Base-by-base conservation (phyloP, 2,888 invertebrate genomes). In the Meandrusa payeni region DNA sequence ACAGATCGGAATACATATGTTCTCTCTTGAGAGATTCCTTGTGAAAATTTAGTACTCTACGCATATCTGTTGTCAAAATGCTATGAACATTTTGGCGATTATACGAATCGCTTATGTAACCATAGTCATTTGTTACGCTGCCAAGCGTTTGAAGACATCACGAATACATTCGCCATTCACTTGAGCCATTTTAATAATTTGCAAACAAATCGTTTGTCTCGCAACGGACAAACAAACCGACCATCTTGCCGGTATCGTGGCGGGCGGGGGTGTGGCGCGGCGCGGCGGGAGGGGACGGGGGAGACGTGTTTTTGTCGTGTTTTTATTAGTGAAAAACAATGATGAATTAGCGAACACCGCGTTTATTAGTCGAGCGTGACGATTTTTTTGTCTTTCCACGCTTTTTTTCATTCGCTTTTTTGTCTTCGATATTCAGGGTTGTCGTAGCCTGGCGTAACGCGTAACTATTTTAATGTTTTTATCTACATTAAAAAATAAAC, bases 251-350 rank as follows among this genome's bases (percentile, higher is more conserved):
- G 36, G 41, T 20, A 38, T 37, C 44, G 40, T 17, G 41, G n/a
- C 38, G 7, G 33, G 47, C 26, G 42, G 42, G n/a, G 33, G 55
- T 36, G 27, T 17, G 4, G 19, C 34, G 17, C 48, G 49, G 43
- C 40, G 41, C 38, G 48, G 38, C 41, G 42, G 41, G 42, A 40
- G 49, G 34, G 46, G 50, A 46, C 52, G 56, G 57, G 54, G 50
- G 57, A 64, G 64, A 69, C 57, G 64, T 81, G 77, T 76, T 74
- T 72, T 69, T 70, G 76, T 77, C 81, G 68, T 80, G 77, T 82
- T 79, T 83, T 82, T 80, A 79, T 80, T 79, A 76, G 73, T 71
- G 66, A 76, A 76, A 74, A 78, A 80, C 83, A 80, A 78, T 81
- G 78, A 83, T 78, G 77, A 80, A 81, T 83, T 80, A 77, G 71